phyloP scores from a whole-genome alignment of 2,113 vertebrate species.

The Malurus cyaneus region DNA sequence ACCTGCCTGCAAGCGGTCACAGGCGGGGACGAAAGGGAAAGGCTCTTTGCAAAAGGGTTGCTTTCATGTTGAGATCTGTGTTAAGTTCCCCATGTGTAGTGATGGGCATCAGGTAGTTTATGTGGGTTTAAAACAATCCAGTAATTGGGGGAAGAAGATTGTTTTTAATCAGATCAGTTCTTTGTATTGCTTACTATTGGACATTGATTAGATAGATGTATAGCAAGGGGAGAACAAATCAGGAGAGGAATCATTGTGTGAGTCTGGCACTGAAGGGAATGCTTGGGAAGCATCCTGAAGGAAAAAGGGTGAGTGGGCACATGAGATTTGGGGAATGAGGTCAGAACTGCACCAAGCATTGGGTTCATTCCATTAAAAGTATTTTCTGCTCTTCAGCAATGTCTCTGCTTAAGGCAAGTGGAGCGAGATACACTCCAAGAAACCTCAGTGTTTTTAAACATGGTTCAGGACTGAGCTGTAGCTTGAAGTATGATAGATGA shows the following conservation, averaged over 20 bases:
- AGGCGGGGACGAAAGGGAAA: too few relatives aligned
- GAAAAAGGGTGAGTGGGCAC: not conserved
- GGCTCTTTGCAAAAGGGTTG: too few relatives aligned
- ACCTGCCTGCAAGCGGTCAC: too few relatives aligned
- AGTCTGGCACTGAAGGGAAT: not conserved
- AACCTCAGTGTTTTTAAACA: not conserved
- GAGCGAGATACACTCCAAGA: accelerated
- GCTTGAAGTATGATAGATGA: not conserved
- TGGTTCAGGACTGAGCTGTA: not conserved
- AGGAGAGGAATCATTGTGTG: not conserved
- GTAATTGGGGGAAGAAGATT: accelerated
- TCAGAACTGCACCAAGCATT: not conserved
- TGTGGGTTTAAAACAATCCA: not conserved
- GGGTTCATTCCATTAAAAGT: not conserved
- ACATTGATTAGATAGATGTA: accelerated
- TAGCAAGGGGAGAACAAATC: not conserved
- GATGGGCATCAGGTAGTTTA: not conserved
- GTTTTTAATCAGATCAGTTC: not conserved
- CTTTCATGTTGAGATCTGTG: not conserved
- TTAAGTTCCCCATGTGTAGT: accelerated
- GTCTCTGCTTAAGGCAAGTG: not conserved
- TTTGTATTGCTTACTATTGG: not conserved
- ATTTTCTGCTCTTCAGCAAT: not conserved
- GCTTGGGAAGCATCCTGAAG: not conserved
- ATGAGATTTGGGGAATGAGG: not conserved